Base-by-base conservation (phyloP, 1,140 invertebrate genomes). In the Hylaeus anthracinus region DNA sequence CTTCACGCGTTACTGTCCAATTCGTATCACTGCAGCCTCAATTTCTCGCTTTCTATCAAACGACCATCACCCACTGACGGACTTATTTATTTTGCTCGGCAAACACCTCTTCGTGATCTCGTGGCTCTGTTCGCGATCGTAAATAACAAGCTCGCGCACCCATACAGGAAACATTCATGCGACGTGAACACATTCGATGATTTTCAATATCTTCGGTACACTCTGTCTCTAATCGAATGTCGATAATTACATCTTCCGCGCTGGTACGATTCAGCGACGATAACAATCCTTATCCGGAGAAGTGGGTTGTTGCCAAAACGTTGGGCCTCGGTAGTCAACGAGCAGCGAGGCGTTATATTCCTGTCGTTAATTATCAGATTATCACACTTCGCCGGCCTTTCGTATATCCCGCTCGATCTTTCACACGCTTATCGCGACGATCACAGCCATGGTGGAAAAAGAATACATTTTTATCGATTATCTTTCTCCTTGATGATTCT, bases 321-420 rank as follows among this genome's bases (percentile, higher is more conserved):
- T 41, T 41, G 39, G n/a, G n/a, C 14, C 41, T 48, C 43, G 14
- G 64, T 65, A 65, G 64, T 14, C 63, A 43, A 14, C 12, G 41
- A 5, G 9, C 5, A 51, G 56, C 15, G 4, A 26, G n/a, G 26
- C 65, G n/a, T 45, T n/a, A 12, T 15, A 26, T 41, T 41, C 5
- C 3, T 26, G 53, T 9, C 8, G n/a, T 70, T 69, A 60, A 26
- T 77, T 77, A 74, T 74, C 61, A 64, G 48, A 26, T 77, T 77
- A 74, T 74, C 61, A 64, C 48, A 14, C 26, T n/a, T 9, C 45
- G 9, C n/a, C 65, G 15, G 6, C 26, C 58, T 67, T 66, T 75
- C 51, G 15, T 5, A 67, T 67, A 75, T 69, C 65, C 53, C 5
- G 55, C 1, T 12, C 14, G 26, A 75, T 75, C 41, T 56, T 12